A percentile compares a stretch with the other conserved stretches of the same genome.
Evolutionary conservation across 2,113 vertebrate genomes (phyloP).

Genomic region (Aptenodytes patagonicus): DNA sequence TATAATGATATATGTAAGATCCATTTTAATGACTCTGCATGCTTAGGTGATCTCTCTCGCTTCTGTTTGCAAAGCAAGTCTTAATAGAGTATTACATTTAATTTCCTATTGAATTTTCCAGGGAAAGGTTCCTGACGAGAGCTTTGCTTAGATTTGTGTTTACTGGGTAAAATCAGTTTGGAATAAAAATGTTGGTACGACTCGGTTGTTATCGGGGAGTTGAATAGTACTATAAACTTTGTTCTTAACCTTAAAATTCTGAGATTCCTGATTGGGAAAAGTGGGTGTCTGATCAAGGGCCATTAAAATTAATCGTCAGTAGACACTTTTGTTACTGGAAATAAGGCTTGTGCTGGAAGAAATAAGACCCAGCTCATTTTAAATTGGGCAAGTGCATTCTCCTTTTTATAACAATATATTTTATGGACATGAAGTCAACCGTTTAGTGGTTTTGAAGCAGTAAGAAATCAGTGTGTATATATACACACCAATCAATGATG

Average conservation of each 20-base stretch:
- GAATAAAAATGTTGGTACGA: neutral
- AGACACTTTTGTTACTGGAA: neutral
- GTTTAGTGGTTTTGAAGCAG: neutral
- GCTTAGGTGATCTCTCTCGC: slow-evolving; percentile 68
- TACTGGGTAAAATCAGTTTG: neutral
- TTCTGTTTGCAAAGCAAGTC: slow-evolving; percentile 73
- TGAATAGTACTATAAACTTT: neutral
- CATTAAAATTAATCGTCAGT: slow-evolving; percentile 11
- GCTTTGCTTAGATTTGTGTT: slow-evolving; percentile 28
- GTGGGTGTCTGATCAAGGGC: neutral
- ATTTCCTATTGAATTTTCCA: slow-evolving; percentile 68
- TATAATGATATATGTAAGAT: slow-evolving; percentile 82
- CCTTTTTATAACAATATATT: neutral
- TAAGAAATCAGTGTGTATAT: neutral
- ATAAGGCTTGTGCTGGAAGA: neutral
- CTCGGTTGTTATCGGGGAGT: neutral
- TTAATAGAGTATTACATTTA: slow-evolving; percentile 74
- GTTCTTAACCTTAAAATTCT: neutral
- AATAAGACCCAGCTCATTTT: neutral
- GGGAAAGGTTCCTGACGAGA: neutral
- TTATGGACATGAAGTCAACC: neutral
- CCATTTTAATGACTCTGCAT: slow-evolving; percentile 76
- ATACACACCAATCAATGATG: neutral
- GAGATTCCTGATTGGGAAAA: neutral
- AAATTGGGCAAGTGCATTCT: neutral